phyloP scores from a whole-genome alignment of 2,888 invertebrate species.

The Sinhomidia bicolor region DNA sequence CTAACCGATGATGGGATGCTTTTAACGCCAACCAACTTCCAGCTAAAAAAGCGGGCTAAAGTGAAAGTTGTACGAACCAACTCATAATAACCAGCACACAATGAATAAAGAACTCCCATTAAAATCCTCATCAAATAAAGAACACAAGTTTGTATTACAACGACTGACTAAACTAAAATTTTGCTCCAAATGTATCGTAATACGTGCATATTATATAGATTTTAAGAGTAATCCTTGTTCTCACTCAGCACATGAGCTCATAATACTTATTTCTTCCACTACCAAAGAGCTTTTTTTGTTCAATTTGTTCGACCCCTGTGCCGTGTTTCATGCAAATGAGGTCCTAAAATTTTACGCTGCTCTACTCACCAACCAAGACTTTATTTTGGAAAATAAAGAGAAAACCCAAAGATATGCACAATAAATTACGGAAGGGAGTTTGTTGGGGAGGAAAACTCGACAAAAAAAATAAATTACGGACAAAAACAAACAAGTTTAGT shows the following conservation, averaged over 20 bases:
- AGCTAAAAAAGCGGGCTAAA: background rate
- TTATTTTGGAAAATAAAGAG: conserved; percentile 37
- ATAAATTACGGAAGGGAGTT: conserved; percentile 56
- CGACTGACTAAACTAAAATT: conserved; percentile 7
- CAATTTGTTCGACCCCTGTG: conserved; percentile 50
- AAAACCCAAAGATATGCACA: conserved; percentile 33
- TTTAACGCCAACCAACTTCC: background rate
- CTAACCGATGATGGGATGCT: conserved; percentile 11
- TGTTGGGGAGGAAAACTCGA: conserved; percentile 25
- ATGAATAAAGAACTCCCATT: conserved; percentile 42
- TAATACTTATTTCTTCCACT: background rate
- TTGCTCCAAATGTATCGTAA: background rate
- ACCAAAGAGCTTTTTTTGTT: background rate
- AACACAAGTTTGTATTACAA: conserved; percentile 35
- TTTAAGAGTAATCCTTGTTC: conserved; percentile 10
- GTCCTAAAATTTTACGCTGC: conserved; percentile 35
- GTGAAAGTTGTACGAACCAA: conserved; percentile 28
- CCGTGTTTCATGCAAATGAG: conserved; percentile 61
- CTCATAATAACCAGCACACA: conserved; percentile 49
- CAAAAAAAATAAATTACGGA: conserved; percentile 59
- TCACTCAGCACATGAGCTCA: background rate
- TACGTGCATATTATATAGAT: conserved; percentile 19
- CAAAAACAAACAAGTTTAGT: conserved; percentile 41
- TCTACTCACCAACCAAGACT: background rate
- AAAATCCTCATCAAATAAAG: conserved; percentile 42